Evolutionary conservation across 2,797 vertebrate genomes (phyloP), one percentile per base, ranked within the genome.

Genomic region (Takifugu ocellatus): DNA sequence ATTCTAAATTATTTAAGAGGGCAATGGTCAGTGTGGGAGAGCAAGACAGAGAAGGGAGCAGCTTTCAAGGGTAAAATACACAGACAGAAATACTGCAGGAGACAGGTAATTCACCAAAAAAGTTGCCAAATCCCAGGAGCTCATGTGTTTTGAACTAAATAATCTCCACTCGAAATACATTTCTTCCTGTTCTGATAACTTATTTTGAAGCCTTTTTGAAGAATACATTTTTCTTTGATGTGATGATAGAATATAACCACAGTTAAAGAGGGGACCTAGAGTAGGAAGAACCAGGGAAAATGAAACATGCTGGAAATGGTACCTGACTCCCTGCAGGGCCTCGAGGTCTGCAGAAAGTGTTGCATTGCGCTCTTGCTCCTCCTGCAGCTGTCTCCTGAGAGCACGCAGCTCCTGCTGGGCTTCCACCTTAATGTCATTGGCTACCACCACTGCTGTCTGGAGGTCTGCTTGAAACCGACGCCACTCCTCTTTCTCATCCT

Each of bases 401-500:
- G 89, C 65, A 0, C 95, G 94, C 57, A 98, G 88, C 85, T 98
- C 96, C 88, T 98, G 96, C 85, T 98, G 96, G 33, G 96, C 94
- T 79, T 99, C 97, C 54, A 96, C 95, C 82, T 99, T 99, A 50
- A 99, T 98, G 79, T 99, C 96, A 1, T 99, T 99, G 60, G 97
- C 96, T 43, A 98, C 96, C 9, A 98, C 97, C 79, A 99, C 97
- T 0, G 97, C 96, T 0, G 96, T 98, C 91, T 98, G 97, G 60
- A 99, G 92, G 86, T 99, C 97, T 0, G 96, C 96, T 84, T 99
- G 97, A 86, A 99, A 99, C n/a, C 93, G 91, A 47, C 86, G 91
- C 96, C 97, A 99, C 68, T 99, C 97, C 65, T 98, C 96, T 0
- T 92, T 91, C 46, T 98, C 96, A 15, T 99, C 96, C 97, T 99